Evolutionary conservation across 2,113 vertebrate genomes (phyloP).

Genomic region (Tauraco erythrolophus): DNA sequence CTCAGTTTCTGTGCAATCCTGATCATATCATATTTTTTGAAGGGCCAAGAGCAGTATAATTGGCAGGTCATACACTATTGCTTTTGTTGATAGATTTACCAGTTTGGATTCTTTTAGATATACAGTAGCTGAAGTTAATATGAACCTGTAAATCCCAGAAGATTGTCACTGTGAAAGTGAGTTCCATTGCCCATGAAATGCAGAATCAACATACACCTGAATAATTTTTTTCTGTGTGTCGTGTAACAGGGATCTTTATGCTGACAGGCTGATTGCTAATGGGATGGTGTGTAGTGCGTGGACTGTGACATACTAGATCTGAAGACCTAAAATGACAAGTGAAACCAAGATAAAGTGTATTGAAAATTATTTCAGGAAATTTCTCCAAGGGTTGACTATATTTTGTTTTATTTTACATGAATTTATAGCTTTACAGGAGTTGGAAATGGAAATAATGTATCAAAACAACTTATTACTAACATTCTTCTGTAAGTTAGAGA

Average conservation of each 20-base stretch:
- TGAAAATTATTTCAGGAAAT: background rate
- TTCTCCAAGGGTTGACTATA: background rate
- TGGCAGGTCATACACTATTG: background rate
- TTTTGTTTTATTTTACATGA: background rate
- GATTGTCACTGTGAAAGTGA: background rate
- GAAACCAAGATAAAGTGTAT: background rate
- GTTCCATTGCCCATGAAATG: background rate
- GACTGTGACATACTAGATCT: background rate
- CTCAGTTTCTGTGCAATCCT: background rate
- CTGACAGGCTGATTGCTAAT: background rate
- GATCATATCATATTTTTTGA: background rate
- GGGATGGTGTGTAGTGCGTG: background rate
- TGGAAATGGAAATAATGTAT: background rate
- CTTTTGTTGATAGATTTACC: background rate
- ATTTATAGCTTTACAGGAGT: background rate
- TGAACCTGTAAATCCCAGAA: background rate
- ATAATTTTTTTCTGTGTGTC: background rate
- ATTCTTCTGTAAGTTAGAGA: background rate
- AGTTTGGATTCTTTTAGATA: background rate
- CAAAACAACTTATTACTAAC: background rate
- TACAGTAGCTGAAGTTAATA: background rate
- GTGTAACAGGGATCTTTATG: background rate
- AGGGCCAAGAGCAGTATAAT: background rate
- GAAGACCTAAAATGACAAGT: background rate
- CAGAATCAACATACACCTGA: background rate